Evolutionary conservation across 2,113 vertebrate species (phyloP), one percentile per base, ranked within the genome.

Genomic region (Gulo gulo): DNA sequence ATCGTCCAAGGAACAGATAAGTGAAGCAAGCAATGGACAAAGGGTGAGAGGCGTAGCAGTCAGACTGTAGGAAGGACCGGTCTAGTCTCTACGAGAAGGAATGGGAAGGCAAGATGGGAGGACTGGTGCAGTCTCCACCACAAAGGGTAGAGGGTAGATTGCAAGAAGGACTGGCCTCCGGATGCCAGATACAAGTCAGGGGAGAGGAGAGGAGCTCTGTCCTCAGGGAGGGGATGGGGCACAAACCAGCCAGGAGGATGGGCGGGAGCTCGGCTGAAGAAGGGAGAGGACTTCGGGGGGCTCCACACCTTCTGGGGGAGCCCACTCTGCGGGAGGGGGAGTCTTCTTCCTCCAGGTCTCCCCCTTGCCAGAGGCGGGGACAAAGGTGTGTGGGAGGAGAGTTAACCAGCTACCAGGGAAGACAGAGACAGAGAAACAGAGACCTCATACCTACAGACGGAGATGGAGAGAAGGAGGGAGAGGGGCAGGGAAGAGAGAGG

Each of bases 331-430:
- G 14, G 34, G 36, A 79, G 39, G 31, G 65, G 29, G 52, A 78
- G 15, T 63, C 73, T 73, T 73, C 86, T 63, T 29, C 63, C 88
- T 29, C 63, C 88, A 52, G 83, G 67, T 88, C 85, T 69, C 84
- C 81, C 79, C 80, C 57, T 80, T 36, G 65, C 92, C 92, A 76
- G 87, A 92, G 97, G 97, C 39, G 88, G 96, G 73, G 96, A 87
- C 81, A 50, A 42, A 91, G 78, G 92, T 97, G 96, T 97, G 96
- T 95, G 31, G 97, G 98, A 94, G 94, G 93, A 81, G 94, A 95
- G 80, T 74, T 26, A 42, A n/a, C 16, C 7, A 88, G 74, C 94
- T 95, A 15, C 42, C 39, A 31, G 95, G 71, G 65, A 65, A 82
- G 6, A 73, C 18, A n/a, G 31, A 71, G 42, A 29, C 47, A 55